Evolutionary conservation across 2,888 invertebrate species (phyloP).

Genomic region (Drosophila merina): DNA sequence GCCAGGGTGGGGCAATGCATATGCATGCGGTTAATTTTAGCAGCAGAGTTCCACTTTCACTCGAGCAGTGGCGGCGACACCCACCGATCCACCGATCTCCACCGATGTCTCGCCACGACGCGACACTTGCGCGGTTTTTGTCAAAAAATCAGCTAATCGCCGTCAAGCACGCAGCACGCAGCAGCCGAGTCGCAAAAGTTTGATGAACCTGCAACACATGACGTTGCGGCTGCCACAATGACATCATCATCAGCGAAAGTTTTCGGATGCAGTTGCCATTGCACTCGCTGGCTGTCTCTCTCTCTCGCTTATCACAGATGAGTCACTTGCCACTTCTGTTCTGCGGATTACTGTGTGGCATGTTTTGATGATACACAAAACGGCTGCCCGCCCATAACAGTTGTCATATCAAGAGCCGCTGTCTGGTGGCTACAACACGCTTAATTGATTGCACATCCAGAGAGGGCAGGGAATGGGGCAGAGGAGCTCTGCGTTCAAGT

Average conservation of each 20-base stretch:
- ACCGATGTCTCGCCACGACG: slow-evolving; percentile 4
- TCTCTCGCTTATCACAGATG: slow-evolving; percentile 13
- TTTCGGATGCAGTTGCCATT: slow-evolving; percentile 31
- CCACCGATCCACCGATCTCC: slow-evolving; percentile 25
- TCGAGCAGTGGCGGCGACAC: slow-evolving; percentile 49
- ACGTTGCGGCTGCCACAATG: slow-evolving; percentile 47
- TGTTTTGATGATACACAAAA: too few species aligned
- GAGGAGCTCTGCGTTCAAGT: slow-evolving; percentile 22
- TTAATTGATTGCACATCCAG: background rate
- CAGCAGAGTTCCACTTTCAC: slow-evolving; percentile 81
- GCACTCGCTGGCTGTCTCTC: too few species aligned
- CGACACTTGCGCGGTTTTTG: slow-evolving; percentile 75
- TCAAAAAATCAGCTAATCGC: slow-evolving; percentile 75
- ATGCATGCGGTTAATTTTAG: slow-evolving; percentile 77
- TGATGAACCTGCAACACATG: slow-evolving; percentile 66
- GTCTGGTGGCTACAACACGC: too few species aligned
- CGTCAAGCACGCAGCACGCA: slow-evolving; percentile 20
- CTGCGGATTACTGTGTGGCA: too few species aligned
- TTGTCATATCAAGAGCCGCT: too few species aligned
- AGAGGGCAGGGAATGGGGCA: background rate
- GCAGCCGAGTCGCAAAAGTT: slow-evolving; percentile 49
- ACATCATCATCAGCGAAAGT: slow-evolving; percentile 49
- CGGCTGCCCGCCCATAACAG: too few species aligned
- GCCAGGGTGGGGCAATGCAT: slow-evolving; percentile 27
- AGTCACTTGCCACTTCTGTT: background rate